Percentiles rank a stretch among this genome's conserved stretches.
Conservation (phyloP, 2,888 invertebrate genomes). For the Lasioglossum figueresi region DNA sequence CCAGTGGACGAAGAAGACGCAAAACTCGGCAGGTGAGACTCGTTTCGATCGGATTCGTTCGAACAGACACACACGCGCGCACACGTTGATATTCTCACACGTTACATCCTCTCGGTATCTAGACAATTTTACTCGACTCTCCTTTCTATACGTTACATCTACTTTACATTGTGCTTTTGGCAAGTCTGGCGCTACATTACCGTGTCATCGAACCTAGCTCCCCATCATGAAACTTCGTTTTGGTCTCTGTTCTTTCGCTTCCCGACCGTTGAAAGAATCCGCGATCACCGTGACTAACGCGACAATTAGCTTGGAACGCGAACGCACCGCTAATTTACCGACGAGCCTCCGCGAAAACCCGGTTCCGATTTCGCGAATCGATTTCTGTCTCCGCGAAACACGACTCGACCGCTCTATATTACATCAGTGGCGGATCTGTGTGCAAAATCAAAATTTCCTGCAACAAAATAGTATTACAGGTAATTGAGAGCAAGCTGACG, state of each 20-base stretch:
- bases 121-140: conserved; percentile 56
- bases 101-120: conserved; percentile 59
- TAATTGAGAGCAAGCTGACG: no score
- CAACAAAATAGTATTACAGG: no score
- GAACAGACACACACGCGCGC: background rate
- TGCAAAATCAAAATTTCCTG: no score
- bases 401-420: background rate
- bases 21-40: conserved; percentile 92
- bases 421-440: no score
- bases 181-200: conserved; percentile 81
- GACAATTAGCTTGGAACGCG: conserved; percentile 18
- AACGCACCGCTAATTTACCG: background rate
- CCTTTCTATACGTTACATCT: conserved; percentile 57
- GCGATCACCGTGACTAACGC: conserved; percentile 38
- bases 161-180: conserved; percentile 82
- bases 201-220: conserved; percentile 77
- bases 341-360: background rate
- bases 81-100: conserved; percentile 30
- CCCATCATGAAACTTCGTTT: conserved; percentile 46
- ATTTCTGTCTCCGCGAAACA: background rate
- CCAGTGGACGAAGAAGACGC: conserved; percentile 92
- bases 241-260: conserved; percentile 25
- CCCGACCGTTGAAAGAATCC: conserved; percentile 30
- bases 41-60: background rate
- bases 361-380: conserved; percentile 9